Percentiles rank a stretch among this genome's conserved stretches.
phyloP scores from a whole-genome alignment of 1,140 invertebrate genomes.

The Glossosoma conforme region DNA sequence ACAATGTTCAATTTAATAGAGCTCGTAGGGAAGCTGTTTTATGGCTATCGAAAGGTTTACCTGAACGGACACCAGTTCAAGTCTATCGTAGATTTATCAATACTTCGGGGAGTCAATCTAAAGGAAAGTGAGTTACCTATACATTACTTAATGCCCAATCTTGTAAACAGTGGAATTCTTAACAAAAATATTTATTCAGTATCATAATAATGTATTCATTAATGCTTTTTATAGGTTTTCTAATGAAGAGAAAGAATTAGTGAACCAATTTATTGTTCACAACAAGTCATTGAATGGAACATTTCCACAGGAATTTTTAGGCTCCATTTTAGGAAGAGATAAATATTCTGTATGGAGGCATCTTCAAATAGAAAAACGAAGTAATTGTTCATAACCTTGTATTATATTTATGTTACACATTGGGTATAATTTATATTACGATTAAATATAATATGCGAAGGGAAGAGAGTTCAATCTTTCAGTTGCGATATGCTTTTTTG shows the following conservation, averaged over 20 bases:
- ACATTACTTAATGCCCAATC: not conserved
- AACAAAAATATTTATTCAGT: too few species aligned
- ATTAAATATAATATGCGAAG: too few species aligned
- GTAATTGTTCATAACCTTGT: too few species aligned
- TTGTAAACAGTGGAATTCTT: too few species aligned
- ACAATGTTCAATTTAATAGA: not conserved
- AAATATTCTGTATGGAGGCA: constrained; percentile 18
- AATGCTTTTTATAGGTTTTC: constrained; percentile 18
- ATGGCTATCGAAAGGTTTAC: constrained; percentile 12
- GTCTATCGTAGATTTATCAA: constrained; percentile 23
- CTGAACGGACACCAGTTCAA: constrained; percentile 18
- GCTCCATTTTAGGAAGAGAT: constrained; percentile 20
- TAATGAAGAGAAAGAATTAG: constrained; percentile 15
- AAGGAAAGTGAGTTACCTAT: constrained; percentile 20
- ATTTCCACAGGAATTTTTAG: constrained; percentile 16
- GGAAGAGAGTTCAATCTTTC: too few species aligned
- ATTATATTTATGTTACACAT: too few species aligned
- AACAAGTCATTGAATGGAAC: constrained; percentile 7
- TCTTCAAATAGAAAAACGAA: constrained; percentile 7
- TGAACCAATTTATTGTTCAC: constrained; percentile 10
- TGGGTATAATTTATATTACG: too few species aligned
- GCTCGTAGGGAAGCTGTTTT: constrained; percentile 12
- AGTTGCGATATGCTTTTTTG: too few species aligned
- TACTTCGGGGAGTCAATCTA: constrained; percentile 9
- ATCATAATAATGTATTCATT: not conserved